phyloP scores from a whole-genome alignment of 2,888 invertebrate species.

The Eupithecia insigniata region DNA sequence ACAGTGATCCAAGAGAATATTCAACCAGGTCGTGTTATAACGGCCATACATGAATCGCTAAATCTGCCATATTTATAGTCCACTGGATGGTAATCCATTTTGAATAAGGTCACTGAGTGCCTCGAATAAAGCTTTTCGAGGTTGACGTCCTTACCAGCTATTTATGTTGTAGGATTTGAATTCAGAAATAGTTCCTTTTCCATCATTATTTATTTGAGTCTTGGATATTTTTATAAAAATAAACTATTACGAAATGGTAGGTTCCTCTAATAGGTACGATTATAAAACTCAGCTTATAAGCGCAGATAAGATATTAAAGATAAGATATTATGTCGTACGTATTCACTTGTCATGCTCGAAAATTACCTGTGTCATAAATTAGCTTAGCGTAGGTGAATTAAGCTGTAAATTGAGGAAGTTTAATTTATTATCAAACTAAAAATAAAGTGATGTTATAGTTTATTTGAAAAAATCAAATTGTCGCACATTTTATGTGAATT shows the following conservation, averaged over 20 bases:
- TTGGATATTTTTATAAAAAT: not conserved
- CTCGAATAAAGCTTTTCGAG: not conserved
- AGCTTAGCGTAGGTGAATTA: not conserved
- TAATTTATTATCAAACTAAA: not conserved
- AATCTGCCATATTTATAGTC: not conserved
- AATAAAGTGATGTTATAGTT: too few species aligned
- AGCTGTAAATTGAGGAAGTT: not conserved
- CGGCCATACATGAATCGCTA: not conserved
- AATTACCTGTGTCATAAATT: not conserved
- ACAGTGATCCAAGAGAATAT: not conserved
- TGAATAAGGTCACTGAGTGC: not conserved
- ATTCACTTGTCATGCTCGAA: not conserved
- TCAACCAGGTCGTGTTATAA: not conserved
- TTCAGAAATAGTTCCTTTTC: not conserved
- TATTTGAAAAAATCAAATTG: too few species aligned
- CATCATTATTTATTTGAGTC: not conserved
- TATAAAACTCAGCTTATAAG: not conserved
- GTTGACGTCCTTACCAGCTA: not conserved
- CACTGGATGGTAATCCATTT: slow-evolving; percentile 2
- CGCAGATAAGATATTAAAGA: too few species aligned
- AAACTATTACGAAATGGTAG: not conserved
- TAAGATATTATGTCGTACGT: not conserved
- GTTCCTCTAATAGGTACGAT: not conserved
- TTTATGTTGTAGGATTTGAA: not conserved
- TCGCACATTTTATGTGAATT: too few species aligned